phyloP scores from a whole-genome alignment of 2,113 vertebrate genomes.

The Gymnarchus niloticus region DNA sequence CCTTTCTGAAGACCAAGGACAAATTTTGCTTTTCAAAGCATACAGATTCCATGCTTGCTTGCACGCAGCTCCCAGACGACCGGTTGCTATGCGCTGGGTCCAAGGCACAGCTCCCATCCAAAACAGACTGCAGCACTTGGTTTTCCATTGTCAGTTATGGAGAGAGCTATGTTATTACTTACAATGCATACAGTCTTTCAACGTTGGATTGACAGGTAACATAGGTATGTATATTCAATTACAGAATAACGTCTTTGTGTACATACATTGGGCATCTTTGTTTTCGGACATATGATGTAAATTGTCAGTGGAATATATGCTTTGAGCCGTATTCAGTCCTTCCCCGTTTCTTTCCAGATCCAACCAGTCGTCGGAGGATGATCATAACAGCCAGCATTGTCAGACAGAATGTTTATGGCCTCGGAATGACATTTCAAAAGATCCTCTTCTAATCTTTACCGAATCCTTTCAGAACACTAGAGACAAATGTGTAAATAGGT shows the following conservation, averaged over 20 bases:
- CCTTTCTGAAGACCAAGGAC: background rate
- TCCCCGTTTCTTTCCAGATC: background rate
- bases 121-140: background rate
- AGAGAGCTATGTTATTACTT: background rate
- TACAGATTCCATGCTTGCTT: background rate
- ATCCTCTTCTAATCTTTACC: background rate
- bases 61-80: background rate
- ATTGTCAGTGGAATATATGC: background rate
- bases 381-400: background rate
- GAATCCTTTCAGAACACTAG: background rate
- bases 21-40: background rate
- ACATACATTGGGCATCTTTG: background rate
- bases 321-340: background rate
- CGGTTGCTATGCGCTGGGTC: background rate
- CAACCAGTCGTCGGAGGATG: background rate
- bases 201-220: background rate
- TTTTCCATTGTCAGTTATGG: background rate
- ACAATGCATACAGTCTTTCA: background rate
- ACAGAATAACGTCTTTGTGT: background rate
- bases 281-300: background rate
- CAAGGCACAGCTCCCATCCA: background rate
- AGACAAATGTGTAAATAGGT: background rate
- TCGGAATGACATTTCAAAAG: background rate
- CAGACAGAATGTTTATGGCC: background rate
- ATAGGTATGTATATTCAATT: background rate